Evolutionary conservation across 92 coral and sea anemone species (phyloP), one percentile per base, ranked within the genome.

Genomic region (Hydrozoanthus gracilis): DNA sequence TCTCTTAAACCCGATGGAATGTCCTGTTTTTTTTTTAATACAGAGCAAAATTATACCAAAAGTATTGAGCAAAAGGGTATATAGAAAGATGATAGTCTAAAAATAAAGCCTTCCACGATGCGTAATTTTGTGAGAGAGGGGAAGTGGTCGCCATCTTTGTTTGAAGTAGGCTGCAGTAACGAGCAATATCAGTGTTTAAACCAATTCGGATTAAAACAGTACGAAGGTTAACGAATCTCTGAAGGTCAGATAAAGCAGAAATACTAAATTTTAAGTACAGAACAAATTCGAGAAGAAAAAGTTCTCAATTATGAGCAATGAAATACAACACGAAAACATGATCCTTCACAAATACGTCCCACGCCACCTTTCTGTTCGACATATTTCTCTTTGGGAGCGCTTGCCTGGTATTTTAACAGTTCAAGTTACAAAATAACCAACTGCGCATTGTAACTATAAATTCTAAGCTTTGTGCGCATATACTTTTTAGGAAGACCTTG

Each of bases 181-280:
- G 82, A 6, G 66, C 44, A n/a, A 77, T 77, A 52, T 52, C 82
- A 77, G 50, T 27, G 27, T 58, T 77, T 46, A 77, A 77, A 77
- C 82, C 68, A 77, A 77, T 77, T 77, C 67, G 82, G 82, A 55
- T 77, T 16, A 5, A 77, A n/a, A n/a, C n/a, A n/a, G n/a, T n/a
- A n/a, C n/a, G n/a, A n/a, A n/a, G n/a, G n/a, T n/a, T n/a, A n/a
- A n/a, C n/a, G n/a, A n/a, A n/a, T n/a, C n/a, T n/a, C n/a, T n/a
- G n/a, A n/a, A n/a, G n/a, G n/a, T n/a, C n/a, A n/a, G n/a, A n/a
- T n/a, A n/a, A n/a, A n/a, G n/a, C n/a, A n/a, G n/a, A n/a, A n/a
- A n/a, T n/a, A n/a, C n/a, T n/a, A n/a, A n/a, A n/a, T n/a, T n/a
- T n/a, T n/a, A n/a, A n/a, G n/a, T n/a, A n/a, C n/a, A n/a, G n/a